Conservation (phyloP, 1,140 invertebrate species). For the Euborellia annulipes region DNA sequence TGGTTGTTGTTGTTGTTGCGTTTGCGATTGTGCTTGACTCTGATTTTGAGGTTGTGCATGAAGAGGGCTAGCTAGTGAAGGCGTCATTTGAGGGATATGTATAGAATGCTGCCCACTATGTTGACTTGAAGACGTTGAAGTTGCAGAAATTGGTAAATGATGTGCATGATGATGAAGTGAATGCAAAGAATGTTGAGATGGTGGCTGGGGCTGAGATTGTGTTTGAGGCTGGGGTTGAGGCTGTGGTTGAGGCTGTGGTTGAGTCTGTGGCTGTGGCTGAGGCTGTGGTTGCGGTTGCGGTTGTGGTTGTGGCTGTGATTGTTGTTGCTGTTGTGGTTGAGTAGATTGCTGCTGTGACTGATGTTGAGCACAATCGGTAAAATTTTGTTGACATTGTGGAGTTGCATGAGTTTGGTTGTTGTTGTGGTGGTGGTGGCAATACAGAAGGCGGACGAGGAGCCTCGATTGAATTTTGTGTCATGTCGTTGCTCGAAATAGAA, state of each 20-base stretch:
- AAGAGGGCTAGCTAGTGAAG: too few species aligned
- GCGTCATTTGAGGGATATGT: too few species aligned
- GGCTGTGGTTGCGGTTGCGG: constrained; percentile 1
- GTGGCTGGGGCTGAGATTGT: constrained; percentile 22
- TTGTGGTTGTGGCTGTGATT: constrained; percentile 18
- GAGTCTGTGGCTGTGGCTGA: constrained; percentile 8
- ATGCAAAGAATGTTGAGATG: constrained; percentile 23
- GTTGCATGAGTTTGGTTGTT: background rate
- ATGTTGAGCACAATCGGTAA: constrained; percentile 22
- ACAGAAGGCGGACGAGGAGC: constrained; percentile 34
- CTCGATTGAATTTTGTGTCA: constrained; percentile 59
- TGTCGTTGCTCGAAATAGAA: constrained; percentile 64
- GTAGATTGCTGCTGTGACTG: background rate
- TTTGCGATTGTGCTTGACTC: constrained; percentile 4
- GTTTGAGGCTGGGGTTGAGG: constrained; percentile 26
- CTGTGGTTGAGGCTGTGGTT: constrained; percentile 17
- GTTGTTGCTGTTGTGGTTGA: background rate
- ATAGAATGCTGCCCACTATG: too few species aligned
- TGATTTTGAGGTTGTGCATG: constrained; percentile 1
- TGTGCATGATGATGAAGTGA: constrained; percentile 17
- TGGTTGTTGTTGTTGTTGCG: constrained; percentile 7
- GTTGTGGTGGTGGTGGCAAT: constrained; percentile 5
- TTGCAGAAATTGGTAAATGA: too few species aligned
- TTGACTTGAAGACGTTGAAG: too few species aligned
- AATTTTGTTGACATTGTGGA: constrained; percentile 10